A percentile compares a stretch with the other conserved stretches of the same genome.
These are phyloP conservation scores for Atta texana DNA, from an alignment of 1,140 invertebrate genomes.

Conservation along the genomic window DNA sequence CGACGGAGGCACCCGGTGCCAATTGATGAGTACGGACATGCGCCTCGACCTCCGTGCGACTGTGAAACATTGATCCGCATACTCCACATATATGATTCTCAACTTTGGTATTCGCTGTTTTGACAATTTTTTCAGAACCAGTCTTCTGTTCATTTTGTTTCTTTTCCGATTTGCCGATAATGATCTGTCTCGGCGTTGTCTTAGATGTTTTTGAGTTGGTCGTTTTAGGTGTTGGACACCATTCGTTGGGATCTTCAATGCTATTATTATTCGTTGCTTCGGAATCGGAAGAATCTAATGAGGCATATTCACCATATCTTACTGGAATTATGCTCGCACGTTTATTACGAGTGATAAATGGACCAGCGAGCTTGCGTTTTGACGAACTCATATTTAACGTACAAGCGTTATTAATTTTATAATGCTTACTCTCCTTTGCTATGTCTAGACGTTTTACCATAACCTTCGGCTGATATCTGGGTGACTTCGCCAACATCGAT, in stretches of 20 bases:
- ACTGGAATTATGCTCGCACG: slow-evolving; percentile 70
- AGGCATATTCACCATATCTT: slow-evolving; percentile 76
- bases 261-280: slow-evolving; percentile 24
- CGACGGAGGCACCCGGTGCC: not conserved
- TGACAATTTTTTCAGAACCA: slow-evolving; percentile 14
- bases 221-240: not conserved
- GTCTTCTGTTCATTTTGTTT: not conserved
- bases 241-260: not conserved
- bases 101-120: not conserved
- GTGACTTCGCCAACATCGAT: slow-evolving; percentile 73
- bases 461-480: slow-evolving; percentile 83
- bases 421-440: slow-evolving; percentile 65
- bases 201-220: not conserved
- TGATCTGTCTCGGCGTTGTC: not conserved
- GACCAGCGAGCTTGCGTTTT: slow-evolving; percentile 35
- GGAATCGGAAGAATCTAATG: slow-evolving; percentile 62
- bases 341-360: slow-evolving; percentile 74
- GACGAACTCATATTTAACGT: not conserved
- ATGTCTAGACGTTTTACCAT: slow-evolving; percentile 77
- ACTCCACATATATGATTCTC: slow-evolving; percentile 80
- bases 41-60: slow-evolving; percentile 74
- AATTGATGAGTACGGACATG: slow-evolving; percentile 79
- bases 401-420: slow-evolving; percentile 73
- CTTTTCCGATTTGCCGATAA: not conserved
- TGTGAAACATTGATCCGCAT: slow-evolving; percentile 77